Base-by-base conservation (phyloP, 2,888 invertebrate species). In the Caenorhabditis afra region DNA sequence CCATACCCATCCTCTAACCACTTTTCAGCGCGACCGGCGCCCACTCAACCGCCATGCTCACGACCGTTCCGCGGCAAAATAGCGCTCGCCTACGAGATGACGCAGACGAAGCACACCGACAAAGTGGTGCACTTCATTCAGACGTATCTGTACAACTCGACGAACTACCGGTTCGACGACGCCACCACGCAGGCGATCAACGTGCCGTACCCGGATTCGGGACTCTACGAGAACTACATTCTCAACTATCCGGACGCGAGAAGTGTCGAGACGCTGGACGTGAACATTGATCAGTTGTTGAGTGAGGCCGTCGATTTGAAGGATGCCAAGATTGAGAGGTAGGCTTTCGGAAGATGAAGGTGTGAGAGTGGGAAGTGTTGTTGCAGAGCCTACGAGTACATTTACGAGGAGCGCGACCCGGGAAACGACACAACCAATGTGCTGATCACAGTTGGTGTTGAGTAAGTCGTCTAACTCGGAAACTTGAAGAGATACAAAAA, bases 191-290 rank as follows among this genome's bases (percentile, higher is more conserved):
- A 77, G 29, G 76, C 68, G 11, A 64, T 77, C 2, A 77, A 68
- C 47, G 70, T 77, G 18, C 76, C 76, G 22, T 77, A 77, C 52
- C 65, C 76, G 23, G 52, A 64, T 44, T 64, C 76, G 11, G 57
- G 59, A 1, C 35, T 64, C n/a, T 70, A 70, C 35, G 62, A 53
- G 20, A 65, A 57, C 14, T 68, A 64, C 23, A 77, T 68, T 29
- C 41, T 68, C 22, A 53, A 67, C 10, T 75, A 67, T 57, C 41
- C 67, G n/a, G 67, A 75, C 55, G 75, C 67, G 12, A 77, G 76
- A 65, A 77, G 53, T 22, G 22, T 53, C 3, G 64, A 70, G 20
- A 29, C 45, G 7, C 41, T 68, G n/a, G 49, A 45, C 37, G 44
- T 57, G 8, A 77, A 77, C 45, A 65, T 70, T 47, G 59, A 70